Base-by-base conservation (phyloP, 1,140 invertebrate species). In the Trichomalopsis sarcophagae region DNA sequence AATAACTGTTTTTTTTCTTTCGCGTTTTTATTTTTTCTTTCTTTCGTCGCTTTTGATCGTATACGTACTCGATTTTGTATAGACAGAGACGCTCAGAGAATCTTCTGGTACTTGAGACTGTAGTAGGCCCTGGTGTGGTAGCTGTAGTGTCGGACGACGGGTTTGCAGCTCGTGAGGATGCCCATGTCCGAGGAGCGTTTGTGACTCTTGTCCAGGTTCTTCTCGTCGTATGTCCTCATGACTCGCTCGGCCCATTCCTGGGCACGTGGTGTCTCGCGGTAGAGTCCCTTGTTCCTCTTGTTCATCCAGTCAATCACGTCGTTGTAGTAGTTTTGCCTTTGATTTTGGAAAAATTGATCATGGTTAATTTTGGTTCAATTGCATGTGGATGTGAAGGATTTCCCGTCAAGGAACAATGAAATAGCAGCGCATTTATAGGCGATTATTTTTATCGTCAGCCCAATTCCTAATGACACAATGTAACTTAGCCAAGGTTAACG, bases 231-330 rank as follows among this genome's bases (percentile, higher is more conserved):
- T 0, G 95, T 96, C 78, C 96, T 94, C 44, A 97, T 93, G 30
- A 95, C 95, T 36, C 97, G 94, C 91, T 97, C 97, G 40, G 96
- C 95, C 97, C 97, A 97, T 69, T 96, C 97, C 91, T 97, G 95
- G 3, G 97, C 94, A 74, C 95, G 94, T 2, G 97, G 97, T 50
- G 94, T 94, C 82, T 97, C 96, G 23, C 95, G 94, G 1, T 92
- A 91, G 40, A 96, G 90, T 2, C 97, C 97, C 86, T 94, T 94
- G 89, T 96, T 95, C 80, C 96, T 94, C 89, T 95, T 95, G 89
- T 97, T 96, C 91, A 97, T 92, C 92, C 96, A 97, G 87, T 96
- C 96, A 89, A 97, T 97, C 62, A 97, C 95, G 88, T 97, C 96
- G 89, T 97, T 95, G 91, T 97, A 97, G 91, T 97, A 97, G 92